Percentiles rank a stretch among this genome's conserved stretches.
These are phyloP conservation scores for Brachycybe producta DNA, from an alignment of 2,888 invertebrate genomes.

Conservation along the genomic window DNA sequence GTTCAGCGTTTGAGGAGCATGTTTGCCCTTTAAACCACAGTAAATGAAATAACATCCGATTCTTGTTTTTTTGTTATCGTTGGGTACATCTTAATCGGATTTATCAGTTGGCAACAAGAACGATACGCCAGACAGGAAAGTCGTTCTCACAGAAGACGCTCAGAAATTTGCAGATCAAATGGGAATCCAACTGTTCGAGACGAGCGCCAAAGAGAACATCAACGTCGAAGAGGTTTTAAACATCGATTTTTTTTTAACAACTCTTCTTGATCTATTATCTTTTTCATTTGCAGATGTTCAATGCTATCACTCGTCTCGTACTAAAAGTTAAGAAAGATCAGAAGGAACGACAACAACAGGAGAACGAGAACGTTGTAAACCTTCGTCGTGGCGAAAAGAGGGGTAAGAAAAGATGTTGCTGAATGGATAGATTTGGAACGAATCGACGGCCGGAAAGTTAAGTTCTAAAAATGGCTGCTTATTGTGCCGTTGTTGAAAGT, in stretches of 20 bases:
- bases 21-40: too few relatives aligned
- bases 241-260: not conserved
- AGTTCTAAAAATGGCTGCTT: too few relatives aligned
- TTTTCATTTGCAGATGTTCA: constrained; percentile 47
- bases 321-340: constrained; percentile 69
- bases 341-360: constrained; percentile 49
- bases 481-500: too few relatives aligned
- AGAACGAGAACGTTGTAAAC: constrained; percentile 50
- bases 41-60: too few relatives aligned
- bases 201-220: constrained; percentile 96
- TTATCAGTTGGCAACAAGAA: constrained; percentile 84
- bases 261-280: not conserved
- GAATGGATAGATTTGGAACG: too few relatives aligned
- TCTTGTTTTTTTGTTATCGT: too few relatives aligned
- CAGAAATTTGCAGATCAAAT: constrained; percentile 93
- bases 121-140: constrained; percentile 86
- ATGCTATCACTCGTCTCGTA: constrained; percentile 62
- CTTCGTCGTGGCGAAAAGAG: constrained; percentile 43
- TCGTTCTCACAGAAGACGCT: constrained; percentile 93
- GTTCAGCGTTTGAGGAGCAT: too few relatives aligned
- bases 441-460: too few relatives aligned
- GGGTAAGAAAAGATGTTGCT: constrained; percentile 28
- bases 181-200: constrained; percentile 93
- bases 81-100: too few relatives aligned
- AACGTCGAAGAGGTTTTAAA: constrained; percentile 93